Base-by-base conservation (phyloP, 1,140 invertebrate genomes). In the Lasaia peninsularis region DNA sequence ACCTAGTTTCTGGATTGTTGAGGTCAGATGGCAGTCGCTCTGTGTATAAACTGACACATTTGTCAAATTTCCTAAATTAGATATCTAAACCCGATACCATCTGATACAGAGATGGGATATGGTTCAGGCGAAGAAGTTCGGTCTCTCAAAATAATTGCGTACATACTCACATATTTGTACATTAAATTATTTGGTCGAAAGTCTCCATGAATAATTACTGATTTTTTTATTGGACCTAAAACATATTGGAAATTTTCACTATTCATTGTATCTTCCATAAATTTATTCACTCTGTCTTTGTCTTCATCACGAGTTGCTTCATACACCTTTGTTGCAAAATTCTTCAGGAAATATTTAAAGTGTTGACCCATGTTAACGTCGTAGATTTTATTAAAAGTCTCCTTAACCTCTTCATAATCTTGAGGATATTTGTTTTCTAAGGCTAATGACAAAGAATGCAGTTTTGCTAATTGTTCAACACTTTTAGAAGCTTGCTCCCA, bases 391-490 rank as follows among this genome's bases (percentile, higher is more conserved):
- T 33, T 31, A 6, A 37, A 37, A 37, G 20, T 11, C 52, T 49
- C 49, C 35, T 44, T 56, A 58, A 12, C 12, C 58, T 16, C 16
- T 31, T 66, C 55, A 52, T 68, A 78, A 7, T 66, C 53, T 12
- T 67, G 59, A 0, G 74, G 66, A 8, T 65, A 5, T 11, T 73
- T 55, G 2, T 50, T 51, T 21, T 55, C 37, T 11, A 50, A 64
- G 0, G 71, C 71, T 3, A 75, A 67, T 0, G 77, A 80, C 0
- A 78, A 48, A 1, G 77, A 71, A 56, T 82, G 79, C 11, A 78
- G 57, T 35, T 66, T 77, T 0, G 77, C 77, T 12, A 82, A 58
- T 10, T 67, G 48, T 12, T 54, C 64, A 0, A 80, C 50, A 5
- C 69, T 58, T 4, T 65, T 52, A 0, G 58, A 48, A 0, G 75